Evolutionary conservation across 2,888 invertebrate genomes (phyloP), one percentile per base, ranked within the genome.

Genomic region (Boloria euphrosyne): DNA sequence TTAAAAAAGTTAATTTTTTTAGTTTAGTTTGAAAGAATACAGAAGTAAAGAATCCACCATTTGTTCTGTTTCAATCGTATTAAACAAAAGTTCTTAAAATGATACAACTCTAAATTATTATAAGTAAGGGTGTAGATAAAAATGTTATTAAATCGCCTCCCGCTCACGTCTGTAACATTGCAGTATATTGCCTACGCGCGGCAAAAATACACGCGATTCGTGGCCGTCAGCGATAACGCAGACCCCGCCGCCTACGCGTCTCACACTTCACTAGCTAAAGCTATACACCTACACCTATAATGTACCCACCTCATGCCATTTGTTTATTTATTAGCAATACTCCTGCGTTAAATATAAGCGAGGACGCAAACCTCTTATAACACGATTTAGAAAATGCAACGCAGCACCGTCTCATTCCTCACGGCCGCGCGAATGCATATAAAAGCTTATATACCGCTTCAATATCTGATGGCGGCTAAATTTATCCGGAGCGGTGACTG

Each of bases 391-490:
- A 69, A 74, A 75, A 73, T 72, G 73, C 72, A 71, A 70, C 63
- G 67, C 57, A 61, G 68, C 50, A 53, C 62, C 65, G 50, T 67
- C 66, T 70, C 73, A 66, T 69, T 70, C 67, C 68, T 60, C 55
- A 60, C 67, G 66, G 52, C 67, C 67, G 55, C 52, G 51, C 65
- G 70, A 52, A 67, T 55, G 68, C 70, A 65, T 70, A 73, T 76
- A 75, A 71, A 73, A 71, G 66, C 73, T 70, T 74, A 76, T 70
- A 70, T 71, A 66, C 65, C 65, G 77, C 79, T 79, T 81, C 85
- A 79, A 84, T 86, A 87, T 87, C 84, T 86, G 86, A 85, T 85
- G 82, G 82, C 82, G 81, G 84, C 82, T 84, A 83, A 86, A 88
- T 89, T 85, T 87, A 89, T 86, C 84, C 82, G 78, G 78, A 79